Conservation (phyloP, 2,113 vertebrate genomes). For the Oriolus oriolus region DNA sequence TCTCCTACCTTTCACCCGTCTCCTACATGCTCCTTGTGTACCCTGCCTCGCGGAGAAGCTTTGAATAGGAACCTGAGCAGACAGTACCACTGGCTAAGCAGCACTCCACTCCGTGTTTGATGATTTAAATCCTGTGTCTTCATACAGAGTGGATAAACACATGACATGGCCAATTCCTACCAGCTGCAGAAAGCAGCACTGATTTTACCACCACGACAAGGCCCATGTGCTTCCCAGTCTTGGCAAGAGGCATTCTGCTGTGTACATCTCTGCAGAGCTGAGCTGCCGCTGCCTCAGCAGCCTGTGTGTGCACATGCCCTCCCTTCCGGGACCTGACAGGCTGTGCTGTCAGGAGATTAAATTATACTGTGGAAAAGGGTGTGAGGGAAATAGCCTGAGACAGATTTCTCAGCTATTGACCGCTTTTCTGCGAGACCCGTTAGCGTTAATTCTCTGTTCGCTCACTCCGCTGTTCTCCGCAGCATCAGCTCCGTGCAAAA, state of each 20-base stretch:
- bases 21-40: background rate
- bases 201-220: background rate
- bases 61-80: background rate
- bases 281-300: background rate
- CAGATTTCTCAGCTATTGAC: slow-evolving; percentile 33
- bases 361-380: background rate
- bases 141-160: background rate
- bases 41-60: background rate
- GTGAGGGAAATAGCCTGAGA: slow-evolving; percentile 32
- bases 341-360: background rate
- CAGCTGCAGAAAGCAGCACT: background rate
- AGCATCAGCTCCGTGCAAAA: background rate
- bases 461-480: background rate
- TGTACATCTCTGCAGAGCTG: background rate
- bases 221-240: background rate
- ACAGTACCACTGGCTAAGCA: background rate
- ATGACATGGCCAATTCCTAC: background rate
- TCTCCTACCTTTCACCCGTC: background rate
- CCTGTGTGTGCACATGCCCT: background rate
- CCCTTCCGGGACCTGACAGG: background rate
- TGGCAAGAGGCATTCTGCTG: background rate
- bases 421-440: rapidly evolving
- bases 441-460: background rate
- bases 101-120: background rate
- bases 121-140: background rate